Evolutionary conservation across 1,140 invertebrate genomes (phyloP), one percentile per base, ranked within the genome.

Genomic region (Diploscapter pachys): DNA sequence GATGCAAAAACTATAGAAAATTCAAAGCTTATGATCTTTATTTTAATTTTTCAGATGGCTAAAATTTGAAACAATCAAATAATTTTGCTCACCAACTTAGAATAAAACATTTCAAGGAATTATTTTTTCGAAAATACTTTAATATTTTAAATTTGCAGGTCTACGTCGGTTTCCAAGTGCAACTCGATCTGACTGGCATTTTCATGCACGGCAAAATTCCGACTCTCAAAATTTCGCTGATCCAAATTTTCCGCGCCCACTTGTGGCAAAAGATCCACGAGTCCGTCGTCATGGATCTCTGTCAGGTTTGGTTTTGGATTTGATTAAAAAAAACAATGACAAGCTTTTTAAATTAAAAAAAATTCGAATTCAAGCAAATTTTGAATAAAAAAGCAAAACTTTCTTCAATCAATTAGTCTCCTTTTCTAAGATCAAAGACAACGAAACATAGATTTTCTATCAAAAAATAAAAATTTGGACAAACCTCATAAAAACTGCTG

Each of bases 181-280:
- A 99, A 88, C 89, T 99, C 71, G 96, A 99, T 90, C 89, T 99
- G 82, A 99, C 97, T 50, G 96, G 97, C 76, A 99, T 99, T 85
- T 99, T 99, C 88, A 99, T 99, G 97, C 97, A 99, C 85, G 97
- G 97, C 80, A 99, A 99, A 89, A 99, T 99, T 82, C 97, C 97
- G 4, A 99, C 97, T 0, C 87, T 99, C 63, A 99, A 99, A 86
- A 99, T 99, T 81, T 99, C 96, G 0, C 88, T 99, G 3, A 99
- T 99, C 88, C 96, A 99, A 88, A 99, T 99, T 77, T 99, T 99
- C 90, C 90, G 96, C 79, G 96, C 96, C 88, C 96, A 99, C 87
- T 96, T 99, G 89, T 99, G 97, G 97, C 96, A 99, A 87, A 99
- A 99, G 86, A 95, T 99, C 61, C 97, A 99, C 86, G 97, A 99